Base-by-base conservation (phyloP, 2,113 vertebrate species). In the Nothobranchius furzeri region DNA sequence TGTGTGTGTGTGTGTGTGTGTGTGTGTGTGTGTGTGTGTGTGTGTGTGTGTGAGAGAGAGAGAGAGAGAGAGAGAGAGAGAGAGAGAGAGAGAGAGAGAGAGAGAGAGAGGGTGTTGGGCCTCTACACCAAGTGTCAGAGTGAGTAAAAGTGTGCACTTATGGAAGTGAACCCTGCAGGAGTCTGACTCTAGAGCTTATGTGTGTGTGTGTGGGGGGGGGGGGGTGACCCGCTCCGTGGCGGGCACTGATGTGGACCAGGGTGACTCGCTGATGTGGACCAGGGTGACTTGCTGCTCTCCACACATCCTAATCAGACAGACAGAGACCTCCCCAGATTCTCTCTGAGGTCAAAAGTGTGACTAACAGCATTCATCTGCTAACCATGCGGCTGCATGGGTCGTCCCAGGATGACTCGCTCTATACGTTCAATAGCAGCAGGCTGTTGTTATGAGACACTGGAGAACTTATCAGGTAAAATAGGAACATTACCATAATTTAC, bases 161-260 rank as follows among this genome's bases (percentile, higher is more conserved):
- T 51, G 42, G 10, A 48, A 24, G 45, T 72, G 74, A 78, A 42
- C 9, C n/a, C 62, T 6, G 60, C 54, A 62, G 9, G 30, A 58
- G 85, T 79, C 67, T 13, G 12, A 24, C 30, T 30, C 30, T 30
- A 20, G 20, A 20, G 20, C 30, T 30, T 3, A 1, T 30, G 30
- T 3, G 30, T 76, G 75, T 83, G 85, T 88, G 61, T 85, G 68
- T 68, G 20, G 20, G 20, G 2, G 24, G 56, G 49, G 52, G 74
- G 59, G 57, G 72, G 72, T 73, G 69, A 83, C 71, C 70, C 54
- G 49, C 78, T 85, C 72, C 49, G 55, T 73, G 60, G 63, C n/a
- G 73, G 67, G 69, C 63, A 75, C 74, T 82, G 87, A 83, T 82
- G 72, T 78, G 73, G 75, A 88, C 81, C 75, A 63, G 43, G 58